phyloP scores from a whole-genome alignment of 2,797 vertebrate species.

The Huso huso region DNA sequence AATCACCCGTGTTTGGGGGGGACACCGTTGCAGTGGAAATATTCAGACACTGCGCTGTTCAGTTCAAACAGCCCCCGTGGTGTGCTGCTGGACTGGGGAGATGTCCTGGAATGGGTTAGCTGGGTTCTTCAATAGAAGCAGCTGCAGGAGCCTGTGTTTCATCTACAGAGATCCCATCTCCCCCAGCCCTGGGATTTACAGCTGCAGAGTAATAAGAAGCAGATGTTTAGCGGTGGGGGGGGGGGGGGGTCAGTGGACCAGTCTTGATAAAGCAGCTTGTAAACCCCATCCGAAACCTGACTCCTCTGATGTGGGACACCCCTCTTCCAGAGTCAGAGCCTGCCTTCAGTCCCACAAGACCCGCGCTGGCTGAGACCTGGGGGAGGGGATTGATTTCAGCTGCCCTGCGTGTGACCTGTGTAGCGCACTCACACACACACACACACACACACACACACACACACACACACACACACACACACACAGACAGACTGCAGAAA shows the following conservation, averaged over 20 bases:
- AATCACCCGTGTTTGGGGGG: slow-evolving; percentile 7
- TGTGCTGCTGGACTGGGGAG: neutral
- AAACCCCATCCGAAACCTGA: slow-evolving; percentile 25
- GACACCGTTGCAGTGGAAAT: neutral
- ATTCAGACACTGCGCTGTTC: neutral
- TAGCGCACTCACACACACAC: neutral
- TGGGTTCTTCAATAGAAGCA: neutral
- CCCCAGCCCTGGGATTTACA: slow-evolving; percentile 36
- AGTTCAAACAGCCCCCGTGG: neutral
- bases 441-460: slow-evolving; percentile 26
- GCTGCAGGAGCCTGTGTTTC: neutral
- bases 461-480: slow-evolving; percentile 30
- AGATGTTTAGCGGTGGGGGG: slow-evolving; percentile 60
- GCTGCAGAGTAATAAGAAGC: slow-evolving; percentile 59
- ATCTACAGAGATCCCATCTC: too few species aligned
- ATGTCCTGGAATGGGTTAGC: neutral
- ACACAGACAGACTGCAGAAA: slow-evolving; percentile 15
- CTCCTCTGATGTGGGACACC: slow-evolving; percentile 58
- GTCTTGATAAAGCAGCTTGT: too few species aligned
- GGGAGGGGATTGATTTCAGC: too few species aligned
- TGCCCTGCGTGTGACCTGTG: too few species aligned
- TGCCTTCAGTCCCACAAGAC: slow-evolving; percentile 17
- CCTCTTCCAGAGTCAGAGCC: slow-evolving; percentile 44
- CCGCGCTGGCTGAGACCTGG: slow-evolving; percentile 12
- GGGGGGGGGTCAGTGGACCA: neutral